A percentile compares a stretch with the other conserved stretches of the same genome.
phyloP scores from a whole-genome alignment of 1,140 invertebrate species.

The Zaprionus davidi region DNA sequence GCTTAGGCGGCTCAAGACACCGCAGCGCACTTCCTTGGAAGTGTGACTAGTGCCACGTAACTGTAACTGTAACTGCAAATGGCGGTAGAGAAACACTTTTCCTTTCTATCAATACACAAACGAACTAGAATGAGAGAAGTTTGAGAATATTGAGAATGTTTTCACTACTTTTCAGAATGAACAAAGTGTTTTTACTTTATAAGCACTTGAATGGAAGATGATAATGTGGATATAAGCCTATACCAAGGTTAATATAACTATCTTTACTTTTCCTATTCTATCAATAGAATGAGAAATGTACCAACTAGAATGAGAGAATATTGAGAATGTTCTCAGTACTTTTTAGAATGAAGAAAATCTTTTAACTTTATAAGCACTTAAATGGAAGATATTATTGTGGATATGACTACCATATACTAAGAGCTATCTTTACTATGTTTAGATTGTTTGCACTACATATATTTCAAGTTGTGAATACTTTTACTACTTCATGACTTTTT shows the following conservation, averaged over 20 bases:
- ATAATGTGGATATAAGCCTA: too few species aligned
- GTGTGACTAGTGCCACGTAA: constrained; percentile 4
- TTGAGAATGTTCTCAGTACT: background rate
- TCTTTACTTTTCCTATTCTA: constrained; percentile 5
- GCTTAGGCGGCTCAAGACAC: constrained; percentile 43
- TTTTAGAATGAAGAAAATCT: background rate
- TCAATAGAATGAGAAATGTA: background rate
- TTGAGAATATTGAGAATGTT: background rate
- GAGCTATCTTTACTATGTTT: too few species aligned
- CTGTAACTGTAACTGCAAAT: background rate
- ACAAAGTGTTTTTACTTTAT: background rate
- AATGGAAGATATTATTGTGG: too few species aligned
- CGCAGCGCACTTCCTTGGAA: constrained; percentile 20
- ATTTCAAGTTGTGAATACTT: too few species aligned
- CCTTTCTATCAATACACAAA: background rate
- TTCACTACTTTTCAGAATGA: background rate
- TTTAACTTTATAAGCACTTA: background rate
- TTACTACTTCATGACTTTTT: too few species aligned
- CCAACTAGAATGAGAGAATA: background rate
- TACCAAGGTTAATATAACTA: too few species aligned
- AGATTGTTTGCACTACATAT: too few species aligned
- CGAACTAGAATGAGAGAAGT: background rate
- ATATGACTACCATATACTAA: too few species aligned
- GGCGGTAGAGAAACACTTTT: constrained; percentile 7
- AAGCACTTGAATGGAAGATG: too few species aligned